Percentiles rank a stretch among this genome's conserved stretches.
Conservation (phyloP, 2,797 vertebrate genomes). For the Phrynocephalus forsythii region DNA sequence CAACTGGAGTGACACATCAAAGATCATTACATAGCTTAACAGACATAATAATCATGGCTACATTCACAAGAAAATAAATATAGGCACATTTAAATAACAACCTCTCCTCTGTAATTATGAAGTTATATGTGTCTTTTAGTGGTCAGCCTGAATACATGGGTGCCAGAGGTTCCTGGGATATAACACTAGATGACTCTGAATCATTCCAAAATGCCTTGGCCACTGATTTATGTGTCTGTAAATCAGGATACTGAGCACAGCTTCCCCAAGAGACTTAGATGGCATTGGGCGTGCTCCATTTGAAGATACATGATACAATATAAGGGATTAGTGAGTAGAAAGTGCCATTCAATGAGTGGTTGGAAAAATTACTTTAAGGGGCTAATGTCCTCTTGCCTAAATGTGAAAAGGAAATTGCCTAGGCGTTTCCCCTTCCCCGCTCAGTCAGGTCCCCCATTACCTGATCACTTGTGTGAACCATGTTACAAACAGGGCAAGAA, state of each 20-base stretch:
- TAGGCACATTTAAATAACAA: conserved; percentile 4
- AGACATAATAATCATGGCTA: accelerated
- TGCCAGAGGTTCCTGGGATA: conserved; percentile 31
- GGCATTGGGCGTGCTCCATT: background rate
- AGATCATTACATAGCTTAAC: accelerated
- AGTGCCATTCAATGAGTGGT: too few relatives aligned
- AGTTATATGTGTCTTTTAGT: background rate
- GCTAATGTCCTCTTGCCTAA: too few relatives aligned
- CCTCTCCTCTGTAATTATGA: conserved; percentile 22
- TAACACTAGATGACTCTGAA: conserved; percentile 41
- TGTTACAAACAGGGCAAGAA: too few relatives aligned
- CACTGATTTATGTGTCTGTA: conserved; percentile 12
- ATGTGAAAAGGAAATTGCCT: too few relatives aligned
- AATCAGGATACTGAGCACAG: conserved; percentile 25
- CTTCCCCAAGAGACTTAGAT: conserved; percentile 29
- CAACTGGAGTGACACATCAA: background rate
- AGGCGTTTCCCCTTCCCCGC: too few relatives aligned
- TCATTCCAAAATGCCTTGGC: conserved; percentile 25
- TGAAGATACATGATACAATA: conserved; percentile 31
- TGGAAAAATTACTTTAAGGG: too few relatives aligned
- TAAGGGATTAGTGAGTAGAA: background rate
- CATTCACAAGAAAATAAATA: conserved; percentile 18
- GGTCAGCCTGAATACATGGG: conserved; percentile 8
- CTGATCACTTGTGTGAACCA: too few relatives aligned
- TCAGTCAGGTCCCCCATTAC: too few relatives aligned